A percentile compares a stretch with the other conserved stretches of the same genome.
Evolutionary conservation across 2,888 invertebrate genomes (phyloP).

Genomic region (Drosophila neotestacea): DNA sequence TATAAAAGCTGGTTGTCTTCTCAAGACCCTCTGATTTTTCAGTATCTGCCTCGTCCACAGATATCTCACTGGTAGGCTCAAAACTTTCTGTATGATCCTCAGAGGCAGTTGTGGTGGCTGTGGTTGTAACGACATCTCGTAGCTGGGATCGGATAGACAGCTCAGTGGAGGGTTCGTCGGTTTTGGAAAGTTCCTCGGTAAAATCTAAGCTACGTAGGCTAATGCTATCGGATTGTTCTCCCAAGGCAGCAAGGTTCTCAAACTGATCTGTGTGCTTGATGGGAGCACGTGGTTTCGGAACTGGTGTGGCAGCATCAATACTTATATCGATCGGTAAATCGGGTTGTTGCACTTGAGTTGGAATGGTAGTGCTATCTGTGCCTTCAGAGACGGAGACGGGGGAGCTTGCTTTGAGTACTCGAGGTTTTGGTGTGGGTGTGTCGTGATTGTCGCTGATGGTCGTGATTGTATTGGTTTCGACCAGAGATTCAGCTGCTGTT

Average conservation of each 20-base stretch:
- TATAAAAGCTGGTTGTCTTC: constrained; percentile 84
- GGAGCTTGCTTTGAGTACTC: constrained; percentile 82
- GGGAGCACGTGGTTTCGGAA: constrained; percentile 84
- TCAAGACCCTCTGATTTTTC: constrained; percentile 66
- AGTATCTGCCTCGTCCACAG: constrained; percentile 76
- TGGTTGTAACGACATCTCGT: constrained; percentile 69
- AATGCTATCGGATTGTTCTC: constrained; percentile 81
- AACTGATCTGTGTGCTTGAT: constrained; percentile 76
- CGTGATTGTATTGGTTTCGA: constrained; percentile 61
- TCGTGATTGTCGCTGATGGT: constrained; percentile 72
- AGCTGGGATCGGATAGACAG: constrained; percentile 70
- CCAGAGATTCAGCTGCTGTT: constrained; percentile 60
- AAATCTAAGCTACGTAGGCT: constrained; percentile 82
- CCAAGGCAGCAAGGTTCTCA: constrained; percentile 76
- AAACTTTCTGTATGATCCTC: constrained; percentile 79
- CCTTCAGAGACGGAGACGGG: constrained; percentile 70
- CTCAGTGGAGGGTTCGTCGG: constrained; percentile 81
- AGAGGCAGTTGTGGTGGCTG: constrained; percentile 74
- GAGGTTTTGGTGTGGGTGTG: constrained; percentile 86
- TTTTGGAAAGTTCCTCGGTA: constrained; percentile 81
- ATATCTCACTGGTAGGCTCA: constrained; percentile 80
- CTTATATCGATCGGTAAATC: constrained; percentile 59
- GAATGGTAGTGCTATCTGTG: constrained; percentile 73
- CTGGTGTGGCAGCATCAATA: constrained; percentile 68
- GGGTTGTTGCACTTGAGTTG: constrained; percentile 62